Evolutionary conservation across 1,140 invertebrate genomes (phyloP).

Genomic region (Brachionus rotundiformis): DNA sequence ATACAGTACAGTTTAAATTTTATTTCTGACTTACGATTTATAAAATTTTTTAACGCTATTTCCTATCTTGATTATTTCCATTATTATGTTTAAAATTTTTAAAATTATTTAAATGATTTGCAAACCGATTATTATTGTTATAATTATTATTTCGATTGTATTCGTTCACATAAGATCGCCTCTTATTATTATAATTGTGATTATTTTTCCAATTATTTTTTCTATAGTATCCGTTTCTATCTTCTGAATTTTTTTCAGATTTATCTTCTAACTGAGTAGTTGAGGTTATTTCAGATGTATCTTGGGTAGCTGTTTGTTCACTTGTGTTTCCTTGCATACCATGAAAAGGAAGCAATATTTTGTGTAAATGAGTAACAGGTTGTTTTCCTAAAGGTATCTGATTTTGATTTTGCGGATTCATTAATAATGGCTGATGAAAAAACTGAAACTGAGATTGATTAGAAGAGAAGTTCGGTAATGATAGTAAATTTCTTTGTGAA

Average conservation of each 20-base stretch:
- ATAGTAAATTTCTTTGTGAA: constrained; percentile 7
- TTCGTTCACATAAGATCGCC: not conserved
- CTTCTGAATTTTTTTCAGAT: not conserved
- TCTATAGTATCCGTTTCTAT: not conserved
- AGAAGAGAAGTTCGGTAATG: not conserved
- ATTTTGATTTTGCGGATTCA: constrained; percentile 1
- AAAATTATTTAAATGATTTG: not conserved
- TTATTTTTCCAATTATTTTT: constrained; percentile 17
- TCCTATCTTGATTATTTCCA: not conserved
- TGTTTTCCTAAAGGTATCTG: not conserved
- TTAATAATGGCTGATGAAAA: not conserved
- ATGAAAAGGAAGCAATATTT: constrained; percentile 10
- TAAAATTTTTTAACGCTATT: not conserved
- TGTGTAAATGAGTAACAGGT: not conserved
- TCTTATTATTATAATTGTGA: not conserved
- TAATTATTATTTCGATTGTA: not conserved
- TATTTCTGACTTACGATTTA: not conserved
- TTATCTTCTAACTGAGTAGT: not conserved
- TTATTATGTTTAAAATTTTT: not conserved
- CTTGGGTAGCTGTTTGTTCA: not conserved
- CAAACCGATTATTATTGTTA: not conserved
- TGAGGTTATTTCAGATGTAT: not conserved
- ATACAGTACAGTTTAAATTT: not conserved
- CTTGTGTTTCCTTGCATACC: not conserved
- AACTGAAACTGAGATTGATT: not conserved